Evolutionary conservation across 2,797 vertebrate species (phyloP).

Genomic region (Sebastes hubbsi): DNA sequence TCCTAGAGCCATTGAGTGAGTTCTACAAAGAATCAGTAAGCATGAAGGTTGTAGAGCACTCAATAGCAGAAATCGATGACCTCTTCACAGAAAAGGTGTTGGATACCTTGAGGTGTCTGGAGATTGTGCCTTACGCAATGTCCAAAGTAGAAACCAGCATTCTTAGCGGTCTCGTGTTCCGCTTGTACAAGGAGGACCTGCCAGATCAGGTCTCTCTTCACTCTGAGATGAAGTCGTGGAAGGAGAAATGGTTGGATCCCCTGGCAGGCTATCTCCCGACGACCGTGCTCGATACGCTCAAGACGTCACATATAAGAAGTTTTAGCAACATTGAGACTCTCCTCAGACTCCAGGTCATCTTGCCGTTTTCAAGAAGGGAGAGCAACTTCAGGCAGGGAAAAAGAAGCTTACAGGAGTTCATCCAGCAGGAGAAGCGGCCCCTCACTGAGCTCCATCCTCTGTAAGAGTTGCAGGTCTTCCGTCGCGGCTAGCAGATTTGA

Average conservation of each 20-base stretch:
- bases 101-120: slow-evolving; percentile 82
- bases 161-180: slow-evolving; percentile 74
- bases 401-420: slow-evolving; percentile 78
- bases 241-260: slow-evolving; percentile 82
- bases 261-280: slow-evolving; percentile 78
- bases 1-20: slow-evolving; percentile 78
- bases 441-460: slow-evolving; percentile 80
- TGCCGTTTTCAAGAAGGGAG: slow-evolving; percentile 83
- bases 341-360: slow-evolving; percentile 82
- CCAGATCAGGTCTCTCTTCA: slow-evolving; percentile 79
- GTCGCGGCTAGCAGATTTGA: slow-evolving; percentile 30
- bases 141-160: slow-evolving; percentile 82
- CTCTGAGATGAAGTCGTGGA: slow-evolving; percentile 81
- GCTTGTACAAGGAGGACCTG: slow-evolving; percentile 81
- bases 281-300: slow-evolving; percentile 82
- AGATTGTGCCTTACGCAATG: slow-evolving; percentile 89
- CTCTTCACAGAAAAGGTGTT: slow-evolving; percentile 81
- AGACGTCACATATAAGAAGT: slow-evolving; percentile 79
- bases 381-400: slow-evolving; percentile 82
- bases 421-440: slow-evolving; percentile 69
- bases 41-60: slow-evolving; percentile 75
- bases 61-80: slow-evolving; percentile 74
- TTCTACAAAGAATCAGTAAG: slow-evolving; percentile 82
- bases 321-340: slow-evolving; percentile 85
- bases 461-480: slow-evolving; percentile 70